A percentile compares a stretch with the other conserved stretches of the same genome.
These are phyloP conservation scores for Atlantisia rogersi DNA, from an alignment of 2,113 vertebrate species.

Conservation along the genomic window DNA sequence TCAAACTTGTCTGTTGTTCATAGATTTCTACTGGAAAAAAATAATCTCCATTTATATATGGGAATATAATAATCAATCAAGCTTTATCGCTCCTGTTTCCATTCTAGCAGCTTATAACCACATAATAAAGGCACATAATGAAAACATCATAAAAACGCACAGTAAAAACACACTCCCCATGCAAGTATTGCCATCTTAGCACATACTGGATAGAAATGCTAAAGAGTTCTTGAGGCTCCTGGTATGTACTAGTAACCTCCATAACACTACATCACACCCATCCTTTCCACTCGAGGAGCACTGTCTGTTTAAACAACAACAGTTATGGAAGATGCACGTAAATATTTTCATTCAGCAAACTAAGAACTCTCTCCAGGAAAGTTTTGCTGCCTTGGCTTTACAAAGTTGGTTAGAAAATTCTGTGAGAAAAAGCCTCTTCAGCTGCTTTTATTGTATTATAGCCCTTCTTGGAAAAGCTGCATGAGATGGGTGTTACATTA, in stretches of 20 bases:
- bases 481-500: not conserved
- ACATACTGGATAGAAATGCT: not conserved
- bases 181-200: constrained; percentile 6
- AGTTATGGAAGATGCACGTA: not conserved
- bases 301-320: not conserved
- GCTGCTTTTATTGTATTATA: not conserved
- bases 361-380: not conserved
- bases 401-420: not conserved
- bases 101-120: constrained; percentile 60
- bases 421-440: constrained; percentile 1
- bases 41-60: not conserved
- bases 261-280: not conserved
- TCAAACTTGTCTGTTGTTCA: constrained; percentile 25
- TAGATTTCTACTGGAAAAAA: not conserved
- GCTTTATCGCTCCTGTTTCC: constrained; percentile 38
- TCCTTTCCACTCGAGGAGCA: not conserved
- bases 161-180: constrained; percentile 46
- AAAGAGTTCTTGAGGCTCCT: constrained; percentile 26
- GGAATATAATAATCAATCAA: constrained; percentile 57
- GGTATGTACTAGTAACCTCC: not conserved
- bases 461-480: not conserved
- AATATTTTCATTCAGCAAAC: not conserved
- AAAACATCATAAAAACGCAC: constrained; percentile 60
- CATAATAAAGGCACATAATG: constrained; percentile 59
- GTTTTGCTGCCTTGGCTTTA: not conserved